Base-by-base conservation (phyloP, 2,113 vertebrate genomes). In the Patagioenas fasciata region DNA sequence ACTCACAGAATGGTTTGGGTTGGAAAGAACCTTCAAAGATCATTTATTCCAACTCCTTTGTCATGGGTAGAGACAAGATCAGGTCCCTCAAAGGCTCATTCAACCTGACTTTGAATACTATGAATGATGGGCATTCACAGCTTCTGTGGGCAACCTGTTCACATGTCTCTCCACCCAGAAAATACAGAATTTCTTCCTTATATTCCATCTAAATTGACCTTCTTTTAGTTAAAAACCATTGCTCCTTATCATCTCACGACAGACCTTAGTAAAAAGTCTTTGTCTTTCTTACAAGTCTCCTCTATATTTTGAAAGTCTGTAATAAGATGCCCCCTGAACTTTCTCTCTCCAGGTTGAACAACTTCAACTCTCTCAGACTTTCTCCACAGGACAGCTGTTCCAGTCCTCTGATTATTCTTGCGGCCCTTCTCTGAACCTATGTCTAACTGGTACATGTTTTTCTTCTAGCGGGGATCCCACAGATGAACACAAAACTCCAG, bases 1-100 rank as follows among this genome's bases (percentile, higher is more conserved):
- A 47, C 61, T 51, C 17, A 47, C 15, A 47, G 57, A 81, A 72
- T 6, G 2, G 2, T 66, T 65, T 72, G 44, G 8, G 6, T 60
- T 65, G 29, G 40, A 85, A 64, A 38, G 6, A 2, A 28, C 26
- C 31, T 81, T 32, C 15, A 77, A 38, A 81, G 23, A 28, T 7
- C 32, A 62, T 16, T 4, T 24, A 34, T 15, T 42, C 11, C 9
- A 23, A 60, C 24, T 15, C 36, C 10, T 5, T 13, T 56, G 36
- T 6, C 4, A 8, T 1, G 20, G 23, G 10, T 0, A 2, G 32
- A 26, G 53, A 23, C 4, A n/a, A 51, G 14, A 28, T 23, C 28
- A 24, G 31, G 6, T 23, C 3, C 2, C 14, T 42, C 10, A 61
- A 67, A 72, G 10, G 3, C 11, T 19, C 34, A 19, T 38, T 7